phyloP scores from a whole-genome alignment of 2,797 vertebrate genomes.

The Cuculus canorus region DNA sequence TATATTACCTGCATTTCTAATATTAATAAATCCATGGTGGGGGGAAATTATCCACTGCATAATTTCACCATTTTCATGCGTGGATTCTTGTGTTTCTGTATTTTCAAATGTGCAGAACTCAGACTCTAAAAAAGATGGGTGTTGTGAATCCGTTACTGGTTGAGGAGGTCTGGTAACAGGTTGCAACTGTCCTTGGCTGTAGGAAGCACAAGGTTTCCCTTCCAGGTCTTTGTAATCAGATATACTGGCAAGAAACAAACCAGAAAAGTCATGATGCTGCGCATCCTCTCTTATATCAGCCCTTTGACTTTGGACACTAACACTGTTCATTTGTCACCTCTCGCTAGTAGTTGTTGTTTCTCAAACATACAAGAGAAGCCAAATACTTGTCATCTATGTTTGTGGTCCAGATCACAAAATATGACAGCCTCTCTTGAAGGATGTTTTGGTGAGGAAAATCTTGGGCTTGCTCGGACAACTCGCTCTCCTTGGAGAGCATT shows the following conservation, averaged over 20 bases:
- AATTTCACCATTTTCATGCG: not conserved
- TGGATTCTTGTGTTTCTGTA: not conserved
- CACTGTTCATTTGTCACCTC: not conserved
- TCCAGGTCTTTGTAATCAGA: not conserved
- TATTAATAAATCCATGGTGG: not conserved
- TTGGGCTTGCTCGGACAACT: not conserved
- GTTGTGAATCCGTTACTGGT: not conserved
- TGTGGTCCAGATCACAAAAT: not conserved
- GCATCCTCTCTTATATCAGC: not conserved
- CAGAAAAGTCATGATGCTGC: not conserved
- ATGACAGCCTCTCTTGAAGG: not conserved
- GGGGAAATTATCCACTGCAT: not conserved
- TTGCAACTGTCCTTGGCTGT: not conserved
- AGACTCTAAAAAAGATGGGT: not conserved
- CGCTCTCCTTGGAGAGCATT: not conserved
- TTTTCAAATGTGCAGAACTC: not conserved
- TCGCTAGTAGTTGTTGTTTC: not conserved
- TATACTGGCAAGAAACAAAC: not conserved
- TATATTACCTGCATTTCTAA: not conserved
- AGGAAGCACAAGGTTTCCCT: not conserved
- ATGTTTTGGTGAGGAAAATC: not conserved
- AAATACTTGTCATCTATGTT: not conserved
- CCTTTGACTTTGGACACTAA: not conserved
- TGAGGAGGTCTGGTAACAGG: not conserved
- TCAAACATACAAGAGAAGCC: not conserved